Percentiles rank a stretch among this genome's conserved stretches.
Evolutionary conservation across 2,113 vertebrate species (phyloP).

Genomic region (Poicephalus meyeri): DNA sequence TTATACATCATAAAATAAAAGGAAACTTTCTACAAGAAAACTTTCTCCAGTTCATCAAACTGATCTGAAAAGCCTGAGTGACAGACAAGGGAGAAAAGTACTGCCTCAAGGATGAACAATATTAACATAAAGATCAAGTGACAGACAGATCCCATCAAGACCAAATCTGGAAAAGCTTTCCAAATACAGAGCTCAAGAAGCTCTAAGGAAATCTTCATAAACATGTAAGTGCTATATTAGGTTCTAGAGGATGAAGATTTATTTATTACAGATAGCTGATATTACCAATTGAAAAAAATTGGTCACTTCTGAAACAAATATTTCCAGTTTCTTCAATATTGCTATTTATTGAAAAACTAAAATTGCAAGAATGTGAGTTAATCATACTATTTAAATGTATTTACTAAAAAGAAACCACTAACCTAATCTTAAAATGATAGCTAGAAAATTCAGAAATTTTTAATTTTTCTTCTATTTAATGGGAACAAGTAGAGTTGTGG

Average conservation of each 20-base stretch:
- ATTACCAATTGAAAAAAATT: background rate
- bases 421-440: background rate
- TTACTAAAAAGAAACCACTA: background rate
- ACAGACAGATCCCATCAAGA: conserved; percentile 23
- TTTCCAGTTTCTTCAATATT: background rate
- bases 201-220: conserved; percentile 1
- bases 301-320: background rate
- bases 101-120: background rate
- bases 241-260: background rate
- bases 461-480: background rate
- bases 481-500: background rate
- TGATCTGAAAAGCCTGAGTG: background rate
- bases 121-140: conserved; percentile 5
- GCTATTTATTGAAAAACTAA: background rate
- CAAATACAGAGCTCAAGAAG: background rate
- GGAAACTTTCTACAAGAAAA: background rate
- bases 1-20: background rate
- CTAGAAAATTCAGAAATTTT: background rate
- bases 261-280: background rate
- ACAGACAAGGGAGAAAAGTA: background rate
- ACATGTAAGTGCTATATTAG: background rate
- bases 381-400: background rate
- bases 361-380: background rate
- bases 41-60: background rate
- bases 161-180: conserved; percentile 1